phyloP scores from a whole-genome alignment of 30 jellyfish, hydroid and myxozoan species.

The Aurelia sp. region DNA sequence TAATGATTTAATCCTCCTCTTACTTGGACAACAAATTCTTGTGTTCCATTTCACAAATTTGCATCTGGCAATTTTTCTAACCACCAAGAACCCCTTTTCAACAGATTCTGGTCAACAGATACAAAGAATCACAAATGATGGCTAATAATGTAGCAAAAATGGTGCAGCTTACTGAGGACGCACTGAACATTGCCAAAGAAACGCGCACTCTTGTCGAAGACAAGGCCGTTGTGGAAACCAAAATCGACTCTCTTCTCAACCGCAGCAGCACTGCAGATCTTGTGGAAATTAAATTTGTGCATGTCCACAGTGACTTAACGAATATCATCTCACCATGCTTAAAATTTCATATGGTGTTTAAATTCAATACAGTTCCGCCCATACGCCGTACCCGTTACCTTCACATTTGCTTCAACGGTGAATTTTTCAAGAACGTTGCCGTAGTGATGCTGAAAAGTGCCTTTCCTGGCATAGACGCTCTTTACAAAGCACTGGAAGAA shows the following conservation, averaged over 20 bases:
- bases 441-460: neutral
- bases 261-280: slow-evolving; percentile 1
- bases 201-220: slow-evolving; percentile 15
- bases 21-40: no score
- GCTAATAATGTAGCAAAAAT: neutral
- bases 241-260: slow-evolving; percentile 3
- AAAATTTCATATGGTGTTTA: slow-evolving; percentile 4
- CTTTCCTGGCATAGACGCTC: slow-evolving; percentile 4
- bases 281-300: neutral
- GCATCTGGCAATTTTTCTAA: no score
- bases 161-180: slow-evolving; percentile 15
- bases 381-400: neutral
- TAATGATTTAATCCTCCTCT: no score
- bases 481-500: slow-evolving; percentile 44
- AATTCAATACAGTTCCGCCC: neutral
- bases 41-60: no score
- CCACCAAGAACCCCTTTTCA: no score
- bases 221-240: slow-evolving; percentile 3
- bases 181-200: neutral
- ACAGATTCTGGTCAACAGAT: slow-evolving; percentile 33
- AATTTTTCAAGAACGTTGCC: slow-evolving; percentile 28
- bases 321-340: slow-evolving; percentile 20
- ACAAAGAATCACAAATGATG: slow-evolving; percentile 8
- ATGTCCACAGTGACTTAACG: neutral
- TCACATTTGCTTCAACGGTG: slow-evolving; percentile 54